phyloP scores from a whole-genome alignment of 2,888 invertebrate genomes.

The Serripes groenlandicus region DNA sequence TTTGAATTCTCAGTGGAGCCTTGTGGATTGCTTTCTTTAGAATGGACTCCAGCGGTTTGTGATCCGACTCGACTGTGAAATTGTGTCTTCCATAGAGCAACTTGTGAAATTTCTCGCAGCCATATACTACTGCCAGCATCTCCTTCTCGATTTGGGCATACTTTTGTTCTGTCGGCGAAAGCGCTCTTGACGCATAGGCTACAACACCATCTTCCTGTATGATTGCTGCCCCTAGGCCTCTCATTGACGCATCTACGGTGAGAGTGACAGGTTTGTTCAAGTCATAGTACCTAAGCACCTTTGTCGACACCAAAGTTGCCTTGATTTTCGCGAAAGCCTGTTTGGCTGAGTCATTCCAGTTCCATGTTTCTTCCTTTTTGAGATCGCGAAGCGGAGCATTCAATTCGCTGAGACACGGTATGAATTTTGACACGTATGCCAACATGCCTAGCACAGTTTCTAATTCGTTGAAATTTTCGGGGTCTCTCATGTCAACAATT shows the following conservation, averaged over 20 bases:
- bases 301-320: slow-evolving; percentile 42
- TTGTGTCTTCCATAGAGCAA: slow-evolving; percentile 50
- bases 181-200: slow-evolving; percentile 55
- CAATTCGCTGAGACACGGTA: slow-evolving; percentile 25
- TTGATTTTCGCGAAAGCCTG: slow-evolving; percentile 61
- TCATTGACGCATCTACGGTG: slow-evolving; percentile 44
- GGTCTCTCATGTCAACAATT: slow-evolving; percentile 34
- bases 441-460: slow-evolving; percentile 46
- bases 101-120: slow-evolving; percentile 52
- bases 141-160: slow-evolving; percentile 65
- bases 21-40: slow-evolving; percentile 47
- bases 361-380: slow-evolving; percentile 22
- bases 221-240: slow-evolving; percentile 46
- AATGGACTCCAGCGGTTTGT: slow-evolving; percentile 59
- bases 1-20: slow-evolving; percentile 39
- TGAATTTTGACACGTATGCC: slow-evolving; percentile 41
- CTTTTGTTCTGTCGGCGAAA: slow-evolving; percentile 50
- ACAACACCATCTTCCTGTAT: slow-evolving; percentile 46
- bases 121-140: slow-evolving; percentile 52
- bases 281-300: slow-evolving; percentile 54
- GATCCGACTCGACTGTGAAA: slow-evolving; percentile 46
- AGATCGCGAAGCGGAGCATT: slow-evolving; percentile 44
- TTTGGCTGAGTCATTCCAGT: slow-evolving; percentile 8
- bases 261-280: slow-evolving; percentile 38
- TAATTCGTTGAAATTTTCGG: slow-evolving; percentile 27